Conservation (phyloP, 2,888 invertebrate genomes). For the Phyllotreta cruciferae region DNA sequence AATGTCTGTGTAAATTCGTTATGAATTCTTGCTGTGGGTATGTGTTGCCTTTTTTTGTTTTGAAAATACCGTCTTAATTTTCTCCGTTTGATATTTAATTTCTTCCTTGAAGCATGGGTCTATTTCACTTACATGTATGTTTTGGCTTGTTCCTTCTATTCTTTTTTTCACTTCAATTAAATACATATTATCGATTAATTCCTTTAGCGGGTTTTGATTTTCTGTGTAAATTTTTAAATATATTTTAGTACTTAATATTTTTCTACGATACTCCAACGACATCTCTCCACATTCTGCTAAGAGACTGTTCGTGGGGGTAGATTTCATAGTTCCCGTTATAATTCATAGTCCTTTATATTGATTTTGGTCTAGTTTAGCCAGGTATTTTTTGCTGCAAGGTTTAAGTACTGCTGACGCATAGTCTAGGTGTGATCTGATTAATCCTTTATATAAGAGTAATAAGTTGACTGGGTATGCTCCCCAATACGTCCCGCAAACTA, state of each 20-base stretch:
- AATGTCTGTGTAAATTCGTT: not conserved
- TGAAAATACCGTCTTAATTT: not conserved
- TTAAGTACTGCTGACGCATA: not conserved
- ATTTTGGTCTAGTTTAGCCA: conserved; percentile 2
- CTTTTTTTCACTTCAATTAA: not conserved
- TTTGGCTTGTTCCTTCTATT: not conserved
- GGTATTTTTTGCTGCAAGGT: not conserved
- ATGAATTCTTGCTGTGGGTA: not conserved
- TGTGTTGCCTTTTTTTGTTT: not conserved
- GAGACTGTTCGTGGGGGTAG: conserved; percentile 19
- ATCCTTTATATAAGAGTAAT: conserved; percentile 23
- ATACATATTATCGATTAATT: not conserved
- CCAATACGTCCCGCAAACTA: conserved; percentile 17
- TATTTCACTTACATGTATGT: not conserved
- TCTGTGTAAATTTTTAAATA: not conserved
- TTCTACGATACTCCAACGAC: conserved; percentile 9
- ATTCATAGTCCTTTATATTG: conserved; percentile 19
- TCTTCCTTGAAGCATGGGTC: not conserved
- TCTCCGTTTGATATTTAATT: not conserved
- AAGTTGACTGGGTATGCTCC: conserved; percentile 22
- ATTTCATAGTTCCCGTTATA: conserved; percentile 19
- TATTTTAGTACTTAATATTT: conserved; percentile 12
- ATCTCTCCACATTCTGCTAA: conserved; percentile 22
- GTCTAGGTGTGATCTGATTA: conserved; percentile 22
- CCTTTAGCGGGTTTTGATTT: conserved; percentile 14